Evolutionary conservation across 2,113 vertebrate species (phyloP).

Genomic region (Perca flavescens): DNA sequence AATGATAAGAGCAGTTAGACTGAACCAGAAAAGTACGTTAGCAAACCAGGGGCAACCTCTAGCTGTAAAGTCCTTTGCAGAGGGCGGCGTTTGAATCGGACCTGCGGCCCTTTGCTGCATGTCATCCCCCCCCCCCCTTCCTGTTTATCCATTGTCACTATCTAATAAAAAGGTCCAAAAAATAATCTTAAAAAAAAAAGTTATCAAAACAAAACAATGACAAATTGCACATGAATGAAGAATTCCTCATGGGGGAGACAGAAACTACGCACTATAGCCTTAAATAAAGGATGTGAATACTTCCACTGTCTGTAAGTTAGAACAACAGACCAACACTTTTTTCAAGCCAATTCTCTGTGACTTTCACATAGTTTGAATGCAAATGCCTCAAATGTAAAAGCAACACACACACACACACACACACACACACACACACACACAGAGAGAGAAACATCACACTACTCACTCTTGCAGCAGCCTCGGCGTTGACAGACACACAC

Average conservation of each 20-base stretch:
- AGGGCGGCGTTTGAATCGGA: no score
- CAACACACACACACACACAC: not conserved
- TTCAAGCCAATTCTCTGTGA: no score
- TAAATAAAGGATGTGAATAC: not conserved
- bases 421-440: not conserved
- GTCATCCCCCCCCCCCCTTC: no score
- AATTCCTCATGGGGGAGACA: no score
- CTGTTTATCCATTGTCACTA: no score
- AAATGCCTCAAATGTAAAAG: not conserved
- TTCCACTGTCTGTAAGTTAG: not conserved
- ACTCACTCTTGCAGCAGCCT: constrained; percentile 92
- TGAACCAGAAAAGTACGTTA: not conserved
- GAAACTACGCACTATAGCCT: not conserved
- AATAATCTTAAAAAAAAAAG: not conserved
- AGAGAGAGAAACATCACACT: not conserved
- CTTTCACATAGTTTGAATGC: no score
- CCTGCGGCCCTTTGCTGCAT: no score
- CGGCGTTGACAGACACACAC: constrained; percentile 89
- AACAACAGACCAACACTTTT: no score
- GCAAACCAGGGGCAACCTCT: no score
- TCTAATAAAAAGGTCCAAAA: no score
- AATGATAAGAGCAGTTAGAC: not conserved
- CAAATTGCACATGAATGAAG: not conserved
- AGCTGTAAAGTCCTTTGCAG: no score
- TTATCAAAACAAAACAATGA: not conserved